These are phyloP conservation scores for Drosophila barbarae DNA, from an alignment of 2,888 invertebrate genomes.

Conservation along the genomic window DNA sequence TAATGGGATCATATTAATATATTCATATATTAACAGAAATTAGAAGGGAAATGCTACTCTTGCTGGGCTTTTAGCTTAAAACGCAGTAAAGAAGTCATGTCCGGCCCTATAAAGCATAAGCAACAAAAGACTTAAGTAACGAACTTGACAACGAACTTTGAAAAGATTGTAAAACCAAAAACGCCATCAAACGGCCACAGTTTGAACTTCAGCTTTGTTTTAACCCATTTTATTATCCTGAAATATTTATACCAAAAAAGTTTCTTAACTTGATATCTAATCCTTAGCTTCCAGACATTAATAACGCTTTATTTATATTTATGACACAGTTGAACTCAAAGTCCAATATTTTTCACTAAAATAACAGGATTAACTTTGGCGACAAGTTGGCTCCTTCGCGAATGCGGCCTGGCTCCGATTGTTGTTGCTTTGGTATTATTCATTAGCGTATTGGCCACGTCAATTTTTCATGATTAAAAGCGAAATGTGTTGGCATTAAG, in stretches of 20 bases:
- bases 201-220: no score
- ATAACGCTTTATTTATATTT: neutral
- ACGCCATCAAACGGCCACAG: no score
- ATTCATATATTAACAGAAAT: neutral
- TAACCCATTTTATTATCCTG: no score
- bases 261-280: neutral
- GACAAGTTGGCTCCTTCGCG: constrained; percentile 51
- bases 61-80: neutral
- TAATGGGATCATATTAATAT: neutral
- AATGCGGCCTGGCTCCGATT: constrained; percentile 8
- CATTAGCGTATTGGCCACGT: constrained; percentile 46
- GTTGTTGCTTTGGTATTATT: constrained; percentile 32
- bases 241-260: neutral
- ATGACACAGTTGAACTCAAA: constrained; percentile 14
- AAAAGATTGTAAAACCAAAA: no score
- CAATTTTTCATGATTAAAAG: constrained; percentile 62
- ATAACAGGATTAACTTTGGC: constrained; percentile 52
- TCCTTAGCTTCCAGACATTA: neutral
- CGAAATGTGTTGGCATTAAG: constrained; percentile 66
- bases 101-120: no score
- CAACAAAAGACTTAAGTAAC: neutral
- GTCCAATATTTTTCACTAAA: constrained; percentile 35
- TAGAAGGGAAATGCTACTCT: accelerated
- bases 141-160: no score
- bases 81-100: no score